Percentiles rank a stretch among this genome's conserved stretches.
These are phyloP conservation scores for Vanessa cardui DNA, from an alignment of 2,888 invertebrate species.

Conservation along the genomic window DNA sequence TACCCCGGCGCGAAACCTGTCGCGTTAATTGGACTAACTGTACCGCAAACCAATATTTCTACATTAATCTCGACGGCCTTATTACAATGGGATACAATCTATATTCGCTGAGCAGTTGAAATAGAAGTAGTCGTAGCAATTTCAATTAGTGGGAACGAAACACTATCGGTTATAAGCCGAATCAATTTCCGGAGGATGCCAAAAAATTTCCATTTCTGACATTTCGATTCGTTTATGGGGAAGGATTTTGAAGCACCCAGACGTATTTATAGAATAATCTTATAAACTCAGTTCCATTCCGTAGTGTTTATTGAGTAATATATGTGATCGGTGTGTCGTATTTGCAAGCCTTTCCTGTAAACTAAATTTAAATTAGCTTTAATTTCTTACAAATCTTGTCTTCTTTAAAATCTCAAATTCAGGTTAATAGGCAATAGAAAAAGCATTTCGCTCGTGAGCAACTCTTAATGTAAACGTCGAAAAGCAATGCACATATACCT, in stretches of 20 bases:
- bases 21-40: slow-evolving; percentile 15
- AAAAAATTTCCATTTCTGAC: slow-evolving; percentile 32
- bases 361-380: neutral
- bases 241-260: neutral
- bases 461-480: slow-evolving; percentile 3
- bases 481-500: slow-evolving; percentile 7
- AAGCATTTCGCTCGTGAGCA: neutral
- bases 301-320: too few relatives aligned
- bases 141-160: slow-evolving; percentile 39
- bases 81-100: slow-evolving; percentile 11
- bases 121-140: slow-evolving; percentile 32
- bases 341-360: neutral
- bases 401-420: neutral
- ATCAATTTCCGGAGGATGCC: slow-evolving; percentile 38
- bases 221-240: slow-evolving; percentile 10
- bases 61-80: slow-evolving; percentile 1
- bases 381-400: neutral
- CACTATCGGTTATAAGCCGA: slow-evolving; percentile 36
- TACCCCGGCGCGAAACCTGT: neutral
- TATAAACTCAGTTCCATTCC: too few relatives aligned
- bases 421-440: slow-evolving; percentile 9
- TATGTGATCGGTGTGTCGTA: too few relatives aligned
- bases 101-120: slow-evolving; percentile 23
- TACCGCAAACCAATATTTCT: slow-evolving; percentile 3
- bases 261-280: too few relatives aligned